Percentiles rank a stretch among this genome's conserved stretches.
Evolutionary conservation across 2,797 vertebrate genomes (phyloP).

Genomic region (Peromyscus attwateri): DNA sequence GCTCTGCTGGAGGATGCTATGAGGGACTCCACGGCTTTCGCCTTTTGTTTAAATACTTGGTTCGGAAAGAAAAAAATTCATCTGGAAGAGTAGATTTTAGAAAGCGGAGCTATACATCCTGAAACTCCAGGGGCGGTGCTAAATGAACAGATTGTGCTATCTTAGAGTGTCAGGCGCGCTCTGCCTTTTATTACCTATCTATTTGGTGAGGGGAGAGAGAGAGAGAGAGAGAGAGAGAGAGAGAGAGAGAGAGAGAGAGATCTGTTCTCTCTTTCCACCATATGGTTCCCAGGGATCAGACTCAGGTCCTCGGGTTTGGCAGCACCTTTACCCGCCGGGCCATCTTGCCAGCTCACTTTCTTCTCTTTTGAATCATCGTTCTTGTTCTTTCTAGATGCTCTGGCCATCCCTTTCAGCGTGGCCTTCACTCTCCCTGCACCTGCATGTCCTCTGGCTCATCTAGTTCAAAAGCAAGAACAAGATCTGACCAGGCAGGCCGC

Average conservation of each 20-base stretch:
- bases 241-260: not conserved
- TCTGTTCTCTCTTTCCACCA: not conserved
- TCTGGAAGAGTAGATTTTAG: not conserved
- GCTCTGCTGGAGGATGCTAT: not conserved
- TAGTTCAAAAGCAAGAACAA: not conserved
- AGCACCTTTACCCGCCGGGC: not conserved
- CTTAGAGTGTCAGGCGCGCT: not conserved
- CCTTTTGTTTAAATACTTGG: not conserved
- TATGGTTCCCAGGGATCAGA: not conserved
- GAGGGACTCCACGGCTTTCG: fast-evolving
- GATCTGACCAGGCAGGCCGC: not conserved
- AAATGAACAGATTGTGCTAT: not conserved
- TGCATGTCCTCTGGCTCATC: not conserved
- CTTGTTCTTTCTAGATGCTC: not conserved
- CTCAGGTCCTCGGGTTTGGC: not conserved
- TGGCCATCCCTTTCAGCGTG: not conserved
- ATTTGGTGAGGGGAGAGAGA: not conserved
- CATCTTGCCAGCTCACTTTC: not conserved
- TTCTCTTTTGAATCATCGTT: not conserved
- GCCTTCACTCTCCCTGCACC: too few species aligned
- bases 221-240: not conserved
- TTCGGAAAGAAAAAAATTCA: not conserved
- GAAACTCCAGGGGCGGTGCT: not conserved
- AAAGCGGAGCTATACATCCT: not conserved
- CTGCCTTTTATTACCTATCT: not conserved